Evolutionary conservation across 2,113 vertebrate genomes (phyloP).

Genomic region (Genyomyrus donnyi): DNA sequence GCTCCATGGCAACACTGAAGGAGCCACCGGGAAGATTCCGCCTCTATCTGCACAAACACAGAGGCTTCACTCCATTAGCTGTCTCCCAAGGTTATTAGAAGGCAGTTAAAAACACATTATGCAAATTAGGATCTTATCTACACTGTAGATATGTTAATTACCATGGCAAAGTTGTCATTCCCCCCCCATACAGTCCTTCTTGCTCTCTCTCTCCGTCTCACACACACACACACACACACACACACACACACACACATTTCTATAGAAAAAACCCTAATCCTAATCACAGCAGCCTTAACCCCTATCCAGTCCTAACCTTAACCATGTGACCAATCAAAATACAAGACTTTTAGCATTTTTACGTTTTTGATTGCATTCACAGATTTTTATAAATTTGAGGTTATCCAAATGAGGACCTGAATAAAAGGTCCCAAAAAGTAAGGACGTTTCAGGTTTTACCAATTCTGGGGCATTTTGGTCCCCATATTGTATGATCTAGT

Average conservation of each 20-base stretch:
- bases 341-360: too few species aligned
- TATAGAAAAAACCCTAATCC: not conserved
- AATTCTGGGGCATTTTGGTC: too few species aligned
- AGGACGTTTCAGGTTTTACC: too few species aligned
- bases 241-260: not conserved
- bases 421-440: too few species aligned
- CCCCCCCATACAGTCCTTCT: not conserved
- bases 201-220: not conserved
- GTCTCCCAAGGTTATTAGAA: constrained; percentile 40
- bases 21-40: not conserved
- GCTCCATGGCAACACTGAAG: constrained; percentile 5
- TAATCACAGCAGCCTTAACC: too few species aligned
- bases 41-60: constrained; percentile 31
- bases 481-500: too few species aligned
- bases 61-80: constrained; percentile 35
- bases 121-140: constrained; percentile 43
- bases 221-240: not conserved
- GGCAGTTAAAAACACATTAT: constrained; percentile 46
- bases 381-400: too few species aligned
- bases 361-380: too few species aligned
- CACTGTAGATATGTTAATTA: constrained; percentile 38
- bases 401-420: too few species aligned
- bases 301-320: too few species aligned
- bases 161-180: constrained; percentile 34
- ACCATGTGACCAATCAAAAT: too few species aligned